Percentiles rank a stretch among this genome's conserved stretches.
Evolutionary conservation across 2,888 invertebrate species (phyloP).

Genomic region (Nephrotoma appendiculata): DNA sequence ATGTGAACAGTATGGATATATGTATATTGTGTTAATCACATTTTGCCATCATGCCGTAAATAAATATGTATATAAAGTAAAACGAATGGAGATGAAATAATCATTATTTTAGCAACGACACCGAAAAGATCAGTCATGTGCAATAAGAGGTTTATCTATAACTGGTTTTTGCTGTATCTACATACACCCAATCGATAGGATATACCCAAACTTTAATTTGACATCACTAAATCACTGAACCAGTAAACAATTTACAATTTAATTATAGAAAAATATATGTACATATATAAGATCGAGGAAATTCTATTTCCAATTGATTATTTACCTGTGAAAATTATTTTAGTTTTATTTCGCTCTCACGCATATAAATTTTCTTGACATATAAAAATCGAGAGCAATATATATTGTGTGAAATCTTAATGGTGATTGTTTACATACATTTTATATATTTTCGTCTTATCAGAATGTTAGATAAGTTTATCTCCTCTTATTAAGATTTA

Average conservation of each 20-base stretch:
- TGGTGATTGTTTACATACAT: neutral
- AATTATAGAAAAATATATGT: neutral
- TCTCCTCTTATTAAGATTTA: neutral
- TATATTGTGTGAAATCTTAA: neutral
- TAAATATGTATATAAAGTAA: no score
- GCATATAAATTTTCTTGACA: neutral
- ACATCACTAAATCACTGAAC: neutral
- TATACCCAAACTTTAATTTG: no score
- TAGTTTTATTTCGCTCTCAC: neutral
- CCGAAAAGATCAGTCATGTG: neutral
- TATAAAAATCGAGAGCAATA: neutral
- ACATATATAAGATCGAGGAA: neutral
- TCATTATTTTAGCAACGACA: neutral
- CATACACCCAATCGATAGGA: no score
- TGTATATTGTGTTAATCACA: no score
- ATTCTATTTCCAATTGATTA: neutral
- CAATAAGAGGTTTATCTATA: neutral
- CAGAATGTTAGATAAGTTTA: neutral
- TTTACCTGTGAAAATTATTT: neutral
- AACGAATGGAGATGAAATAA: no score
- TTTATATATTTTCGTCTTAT: neutral
- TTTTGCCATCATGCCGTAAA: no score
- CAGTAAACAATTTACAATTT: neutral
- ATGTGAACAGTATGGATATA: no score
- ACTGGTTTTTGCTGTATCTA: no score